phyloP scores from a whole-genome alignment of 2,113 vertebrate species.

The Pachycephala philippinensis region DNA sequence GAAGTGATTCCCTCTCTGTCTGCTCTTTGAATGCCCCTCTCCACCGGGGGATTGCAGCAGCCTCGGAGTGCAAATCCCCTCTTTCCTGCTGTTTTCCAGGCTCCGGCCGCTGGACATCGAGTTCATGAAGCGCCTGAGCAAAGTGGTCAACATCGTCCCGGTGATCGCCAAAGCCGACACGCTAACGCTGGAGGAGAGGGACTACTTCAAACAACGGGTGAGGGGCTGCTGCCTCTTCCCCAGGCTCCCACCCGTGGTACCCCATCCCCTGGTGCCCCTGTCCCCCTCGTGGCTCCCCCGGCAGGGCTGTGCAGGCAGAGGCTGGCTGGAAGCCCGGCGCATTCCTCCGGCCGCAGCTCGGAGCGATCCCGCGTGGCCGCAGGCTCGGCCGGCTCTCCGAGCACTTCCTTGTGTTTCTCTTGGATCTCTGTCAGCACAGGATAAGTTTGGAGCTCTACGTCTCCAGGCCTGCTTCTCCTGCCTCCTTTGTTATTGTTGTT shows the following conservation, averaged over 20 bases:
- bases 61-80: neutral
- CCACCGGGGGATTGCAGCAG: neutral
- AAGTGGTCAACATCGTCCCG: constrained; percentile 96
- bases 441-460: neutral
- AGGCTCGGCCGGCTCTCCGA: neutral
- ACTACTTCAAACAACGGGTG: constrained; percentile 92
- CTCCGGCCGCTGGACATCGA: constrained; percentile 93
- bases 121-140: constrained; percentile 96
- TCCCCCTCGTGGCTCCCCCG: rapidly evolving
- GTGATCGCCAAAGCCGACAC: constrained; percentile 97
- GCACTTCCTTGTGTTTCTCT: constrained; percentile 51
- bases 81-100: constrained; percentile 60
- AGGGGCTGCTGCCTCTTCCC: neutral
- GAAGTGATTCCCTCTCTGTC: neutral
- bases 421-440: constrained; percentile 39
- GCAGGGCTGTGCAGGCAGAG: neutral
- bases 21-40: neutral
- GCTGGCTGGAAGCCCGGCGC: neutral
- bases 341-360: neutral
- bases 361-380: neutral
- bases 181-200: constrained; percentile 93
- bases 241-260: rapidly evolving
- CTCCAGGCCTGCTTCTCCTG: neutral
- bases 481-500: neutral
- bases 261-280: neutral